Evolutionary conservation across 2,797 vertebrate genomes (phyloP).

Genomic region (Nothura maculosa): DNA sequence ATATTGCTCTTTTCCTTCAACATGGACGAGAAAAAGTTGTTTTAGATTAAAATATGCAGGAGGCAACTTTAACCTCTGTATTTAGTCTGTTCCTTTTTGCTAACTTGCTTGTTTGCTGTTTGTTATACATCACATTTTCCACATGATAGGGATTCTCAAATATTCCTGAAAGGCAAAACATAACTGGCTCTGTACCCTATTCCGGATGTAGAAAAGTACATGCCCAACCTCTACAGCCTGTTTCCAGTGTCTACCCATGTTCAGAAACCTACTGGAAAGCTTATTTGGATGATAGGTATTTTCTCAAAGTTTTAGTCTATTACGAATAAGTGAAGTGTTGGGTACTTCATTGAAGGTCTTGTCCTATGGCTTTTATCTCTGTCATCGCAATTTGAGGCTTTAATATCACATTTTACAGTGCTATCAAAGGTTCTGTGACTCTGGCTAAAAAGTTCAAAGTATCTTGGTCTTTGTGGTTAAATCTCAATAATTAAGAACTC

Average conservation of each 20-base stretch:
- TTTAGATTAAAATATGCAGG: background rate
- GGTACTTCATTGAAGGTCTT: background rate
- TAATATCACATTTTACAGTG: background rate
- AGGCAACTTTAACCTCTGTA: background rate
- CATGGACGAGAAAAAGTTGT: background rate
- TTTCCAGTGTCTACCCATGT: background rate
- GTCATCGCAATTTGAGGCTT: background rate
- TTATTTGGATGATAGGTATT: background rate
- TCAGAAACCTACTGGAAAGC: background rate
- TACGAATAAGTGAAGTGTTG: background rate
- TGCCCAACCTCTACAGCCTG: background rate
- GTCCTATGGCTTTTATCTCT: background rate
- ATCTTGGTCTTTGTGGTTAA: background rate
- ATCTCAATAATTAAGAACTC: background rate
- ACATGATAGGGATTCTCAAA: background rate
- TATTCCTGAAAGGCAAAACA: background rate
- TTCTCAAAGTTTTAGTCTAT: background rate
- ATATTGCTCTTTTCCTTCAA: background rate
- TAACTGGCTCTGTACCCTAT: background rate
- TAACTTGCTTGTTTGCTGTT: background rate
- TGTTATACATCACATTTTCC: background rate
- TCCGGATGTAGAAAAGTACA: background rate
- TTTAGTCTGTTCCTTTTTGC: background rate
- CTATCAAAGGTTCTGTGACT: background rate
- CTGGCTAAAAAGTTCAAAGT: background rate